Evolutionary conservation across 2,113 vertebrate genomes (phyloP), one percentile per base, ranked within the genome.

Genomic region (Zapus hudsonius): DNA sequence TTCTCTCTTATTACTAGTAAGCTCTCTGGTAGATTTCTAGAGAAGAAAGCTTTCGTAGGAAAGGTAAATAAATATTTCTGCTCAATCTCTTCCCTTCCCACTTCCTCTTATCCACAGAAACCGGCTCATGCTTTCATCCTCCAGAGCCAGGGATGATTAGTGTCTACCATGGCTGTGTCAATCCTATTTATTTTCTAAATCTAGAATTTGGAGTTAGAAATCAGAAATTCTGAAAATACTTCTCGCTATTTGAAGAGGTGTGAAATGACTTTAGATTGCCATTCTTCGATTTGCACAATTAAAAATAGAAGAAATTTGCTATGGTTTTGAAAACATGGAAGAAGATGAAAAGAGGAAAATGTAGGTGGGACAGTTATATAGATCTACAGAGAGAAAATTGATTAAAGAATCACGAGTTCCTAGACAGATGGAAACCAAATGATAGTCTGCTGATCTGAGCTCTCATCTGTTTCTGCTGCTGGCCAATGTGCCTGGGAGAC

Each of bases 171-270:
- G 31, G 16, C 33, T 47, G 55, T 31, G 36, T 64, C 63, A 73
- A 47, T 57, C 3, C 1, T 0, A 19, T 40, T n/a, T 52, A 63
- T 76, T 57, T 61, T 70, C n/a, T 75, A 33, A 31, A 23, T 52
- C 38, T 82, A 82, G n/a, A 72, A 90, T 74, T 83, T 59, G 11
- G 15, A 86, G 88, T 92, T 90, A 44, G n/a, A 76, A 87, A 76
- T 67, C 57, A 94, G 66, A 63, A 31, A 61, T 55, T 38, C n/a
- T 27, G 12, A 82, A 84, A 91, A 89, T 22, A 42, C 19, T 83
- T n/a, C n/a, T 70, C 76, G 33, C 33, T 95, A 23, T 80, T 87
- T 75, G 67, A 87, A 31, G 38, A 52, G 10, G 91, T n/a, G n/a
- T n/a, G n/a, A n/a, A 5, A 25, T 74, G 29, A 22, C 19, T 78